Evolutionary conservation across 2,113 vertebrate genomes (phyloP).

Genomic region (Ancistrus triradiatus): DNA sequence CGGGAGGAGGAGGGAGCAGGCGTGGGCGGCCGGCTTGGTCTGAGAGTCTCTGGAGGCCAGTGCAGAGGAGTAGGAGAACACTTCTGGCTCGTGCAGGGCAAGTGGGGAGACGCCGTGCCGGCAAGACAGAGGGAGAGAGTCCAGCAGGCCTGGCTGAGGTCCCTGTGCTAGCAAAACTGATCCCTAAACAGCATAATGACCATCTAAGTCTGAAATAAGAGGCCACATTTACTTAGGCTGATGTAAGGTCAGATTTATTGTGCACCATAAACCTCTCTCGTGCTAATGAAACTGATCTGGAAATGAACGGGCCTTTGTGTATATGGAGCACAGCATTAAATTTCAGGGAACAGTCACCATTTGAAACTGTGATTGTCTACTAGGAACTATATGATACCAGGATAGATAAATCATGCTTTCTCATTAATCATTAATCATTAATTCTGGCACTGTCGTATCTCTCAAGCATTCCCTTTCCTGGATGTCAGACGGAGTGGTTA

Average conservation of each 20-base stretch:
- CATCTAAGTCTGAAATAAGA: constrained; percentile 21
- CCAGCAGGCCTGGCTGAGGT: constrained; percentile 42
- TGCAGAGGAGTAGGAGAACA: constrained; percentile 57
- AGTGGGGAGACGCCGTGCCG: constrained; percentile 19
- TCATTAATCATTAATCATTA: constrained; percentile 1
- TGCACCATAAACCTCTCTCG: constrained; percentile 18
- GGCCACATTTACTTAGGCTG: constrained; percentile 26
- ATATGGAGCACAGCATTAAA: neutral
- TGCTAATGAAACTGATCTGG: constrained; percentile 26
- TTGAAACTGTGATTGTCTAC: neutral
- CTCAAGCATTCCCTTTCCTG: too few species aligned
- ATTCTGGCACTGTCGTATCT: too few species aligned
- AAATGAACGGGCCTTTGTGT: constrained; percentile 7
- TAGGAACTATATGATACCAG: constrained; percentile 1
- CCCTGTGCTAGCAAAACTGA: constrained; percentile 19
- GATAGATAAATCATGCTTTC: too few species aligned
- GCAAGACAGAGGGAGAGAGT: neutral
- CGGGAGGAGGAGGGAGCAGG: constrained; percentile 33
- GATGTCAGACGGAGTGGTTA: too few species aligned
- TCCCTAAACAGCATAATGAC: constrained; percentile 34
- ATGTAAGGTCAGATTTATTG: constrained; percentile 33
- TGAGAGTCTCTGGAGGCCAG: constrained; percentile 11
- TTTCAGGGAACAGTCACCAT: neutral
- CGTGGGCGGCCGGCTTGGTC: constrained; percentile 30
- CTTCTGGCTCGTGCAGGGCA: constrained; percentile 41